Evolutionary conservation across 2,113 vertebrate species (phyloP), one percentile per base, ranked within the genome.

Genomic region (Centrocercus urophasianus): DNA sequence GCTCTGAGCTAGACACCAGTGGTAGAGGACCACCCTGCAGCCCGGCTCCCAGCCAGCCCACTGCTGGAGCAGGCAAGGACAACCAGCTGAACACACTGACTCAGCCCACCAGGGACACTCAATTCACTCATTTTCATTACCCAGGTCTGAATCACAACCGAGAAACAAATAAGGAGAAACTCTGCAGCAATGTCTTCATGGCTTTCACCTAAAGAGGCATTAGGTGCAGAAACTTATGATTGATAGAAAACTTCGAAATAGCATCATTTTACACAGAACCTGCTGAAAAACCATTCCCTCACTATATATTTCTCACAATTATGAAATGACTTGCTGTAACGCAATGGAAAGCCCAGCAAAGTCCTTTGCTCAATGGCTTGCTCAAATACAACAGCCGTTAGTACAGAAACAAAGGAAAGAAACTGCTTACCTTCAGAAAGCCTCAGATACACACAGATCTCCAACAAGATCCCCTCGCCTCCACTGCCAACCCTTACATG

Each of bases 81-180:
- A 50, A 6, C 0, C 3, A 13, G 48, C 20, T 71, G 40, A 10
- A 61, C 22, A 18, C 50, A 18, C 34, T 12, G 40, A 3, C 2
- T 1, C 0, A 12, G 7, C 2, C 22, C 75, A 54, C 52, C n/a
- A 6, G 28, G 28, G 52, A 69, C 61, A 6, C 43, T 13, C 52
- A 13, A 6, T 8, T 25, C 40, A 5, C 60, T 38, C n/a, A 2
- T 36, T 70, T 21, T 18, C 48, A 18, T 14, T 25, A 20, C 14
- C 54, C 66, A 7, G 60, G 13, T 45, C 70, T 67, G 7, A 88
- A 56, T 38, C 13, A 4, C 43, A 54, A 9, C 64, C 45, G 60
- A 28, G 36, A 86, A 83, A 64, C 25, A 82, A 72, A 13, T 1
- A 9, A 34, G 32, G 64, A 76, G 48, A 38, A 65, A 70, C 90